Conservation (phyloP, 2,797 vertebrate genomes). For the Loris lydekkerianus region DNA sequence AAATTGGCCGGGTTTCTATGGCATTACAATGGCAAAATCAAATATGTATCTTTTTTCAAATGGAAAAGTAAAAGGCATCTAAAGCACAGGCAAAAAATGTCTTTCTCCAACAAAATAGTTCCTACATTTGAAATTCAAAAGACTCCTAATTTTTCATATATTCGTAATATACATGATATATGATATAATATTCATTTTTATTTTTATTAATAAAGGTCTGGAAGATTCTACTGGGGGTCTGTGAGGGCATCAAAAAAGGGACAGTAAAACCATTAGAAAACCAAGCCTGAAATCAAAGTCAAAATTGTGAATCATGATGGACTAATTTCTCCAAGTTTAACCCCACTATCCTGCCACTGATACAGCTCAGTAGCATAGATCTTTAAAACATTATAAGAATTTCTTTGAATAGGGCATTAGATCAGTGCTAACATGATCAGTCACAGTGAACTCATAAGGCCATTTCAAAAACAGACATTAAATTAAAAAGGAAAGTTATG, state of each 20-base stretch:
- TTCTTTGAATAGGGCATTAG: not conserved
- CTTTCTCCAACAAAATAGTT: slow-evolving; percentile 26
- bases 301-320: not conserved
- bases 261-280: not conserved
- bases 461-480: slow-evolving; percentile 43
- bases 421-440: not conserved
- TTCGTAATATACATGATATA: not conserved
- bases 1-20: slow-evolving; percentile 6
- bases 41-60: slow-evolving; percentile 44
- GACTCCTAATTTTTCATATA: not conserved
- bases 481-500: slow-evolving; percentile 56
- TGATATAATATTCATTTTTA: slow-evolving; percentile 9
- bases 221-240: slow-evolving; percentile 5
- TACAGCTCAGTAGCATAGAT: not conserved
- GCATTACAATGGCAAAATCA: slow-evolving; percentile 25
- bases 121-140: slow-evolving; percentile 14
- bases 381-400: not conserved
- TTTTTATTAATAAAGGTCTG: slow-evolving; percentile 35
- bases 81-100: not conserved
- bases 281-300: slow-evolving; percentile 16
- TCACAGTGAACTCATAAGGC: not conserved
- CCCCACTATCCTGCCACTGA: not conserved
- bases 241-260: not conserved
- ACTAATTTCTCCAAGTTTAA: slow-evolving; percentile 24
- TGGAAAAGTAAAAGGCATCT: slow-evolving; percentile 12